Evolutionary conservation across 2,113 vertebrate species (phyloP), one percentile per base, ranked within the genome.

Genomic region (Prochilodus magdalenae): DNA sequence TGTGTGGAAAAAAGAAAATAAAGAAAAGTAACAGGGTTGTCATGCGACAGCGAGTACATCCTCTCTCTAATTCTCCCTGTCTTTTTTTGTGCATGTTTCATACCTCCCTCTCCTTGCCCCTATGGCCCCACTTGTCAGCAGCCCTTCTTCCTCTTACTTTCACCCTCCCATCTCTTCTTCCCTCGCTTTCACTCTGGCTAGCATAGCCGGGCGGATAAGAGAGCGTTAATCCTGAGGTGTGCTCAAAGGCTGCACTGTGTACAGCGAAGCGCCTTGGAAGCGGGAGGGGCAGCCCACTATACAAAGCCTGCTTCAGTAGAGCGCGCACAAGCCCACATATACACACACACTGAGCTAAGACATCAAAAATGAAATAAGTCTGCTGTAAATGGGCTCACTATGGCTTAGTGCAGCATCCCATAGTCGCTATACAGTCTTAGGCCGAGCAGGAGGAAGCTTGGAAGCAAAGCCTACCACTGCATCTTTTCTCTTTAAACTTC

Each of bases 361-460:
- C 74, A 49, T 63, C 74, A 76, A 63, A 76, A 76, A 76, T 76
- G 24, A 49, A 76, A 47, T 49, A 76, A 20, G 30, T 79, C 65
- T n/a, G 24, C 65, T 49, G 76, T 59, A 79, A 55, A 67, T 10
- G 30, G 29, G 65, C 30, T 22, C 65, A 36, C 30, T 36, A 20
- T 22, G 65, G 65, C 30, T 67, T 67, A 67, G 33, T 11, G 65
- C 63, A 67, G 65, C 29, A 36, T 33, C 33, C 20, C 16, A 22
- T 67, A 33, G 10, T 67, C 27, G 47, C 29, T 33, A 51, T 44
- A 53, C 44, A 69, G 63, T 67, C 75, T 51, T 30, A 65, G 15
- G 62, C n/a, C 15, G 20, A 27, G 36, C 44, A 16, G 53, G 44
- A 12, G 49, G 36, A 20, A 51, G 40, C 24, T 62, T 40, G 16